Base-by-base conservation (phyloP, 2,888 invertebrate species). In the Diarsia brunnea region DNA sequence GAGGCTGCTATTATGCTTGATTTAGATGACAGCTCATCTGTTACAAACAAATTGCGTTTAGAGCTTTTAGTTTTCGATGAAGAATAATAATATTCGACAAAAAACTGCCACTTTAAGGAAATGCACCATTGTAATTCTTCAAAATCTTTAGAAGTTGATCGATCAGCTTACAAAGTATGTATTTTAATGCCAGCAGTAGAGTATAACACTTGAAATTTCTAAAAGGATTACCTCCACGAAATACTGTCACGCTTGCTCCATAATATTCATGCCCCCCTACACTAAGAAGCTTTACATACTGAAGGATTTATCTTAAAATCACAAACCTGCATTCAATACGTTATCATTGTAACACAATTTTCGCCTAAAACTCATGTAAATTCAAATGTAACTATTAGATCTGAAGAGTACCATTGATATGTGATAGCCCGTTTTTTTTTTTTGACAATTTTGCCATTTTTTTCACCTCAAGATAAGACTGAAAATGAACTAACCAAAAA, bases 21-120 rank as follows among this genome's bases (percentile, higher is more conserved):
- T 96, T 96, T 96, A 96, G 93, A 89, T 93, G 95, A 90, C 94
- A 92, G 95, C 92, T 91, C 94, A 93, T 95, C 92, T 93, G 91
- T 95, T 93, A 92, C 78, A 82, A 86, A 90, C 91, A 92, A 94
- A 93, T 94, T 93, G 91, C 89, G 91, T 91, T 91, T 89, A 75
- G 76, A 83, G 84, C 81, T 84, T 90, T 82, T 85, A 82, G 89
- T 89, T 89, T 87, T 88, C 73, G 82, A 78, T 65, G 60, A 63
- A 73, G 75, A 74, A 79, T 80, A 75, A 78, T 74, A 78, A 84
- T 85, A 16, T n/a, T 55, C 4, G 38, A 27, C 2, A 24, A 21
- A 61, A 61, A 61, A 55, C n/a, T 43, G 43, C 43, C 27, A 11
- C 19, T 19, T 61, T 68, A 11, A 51, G 21, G 8, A 73, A 55